Percentiles rank a stretch among this genome's conserved stretches.
phyloP scores from a whole-genome alignment of 2,888 invertebrate genomes.

The Agrochola lota region DNA sequence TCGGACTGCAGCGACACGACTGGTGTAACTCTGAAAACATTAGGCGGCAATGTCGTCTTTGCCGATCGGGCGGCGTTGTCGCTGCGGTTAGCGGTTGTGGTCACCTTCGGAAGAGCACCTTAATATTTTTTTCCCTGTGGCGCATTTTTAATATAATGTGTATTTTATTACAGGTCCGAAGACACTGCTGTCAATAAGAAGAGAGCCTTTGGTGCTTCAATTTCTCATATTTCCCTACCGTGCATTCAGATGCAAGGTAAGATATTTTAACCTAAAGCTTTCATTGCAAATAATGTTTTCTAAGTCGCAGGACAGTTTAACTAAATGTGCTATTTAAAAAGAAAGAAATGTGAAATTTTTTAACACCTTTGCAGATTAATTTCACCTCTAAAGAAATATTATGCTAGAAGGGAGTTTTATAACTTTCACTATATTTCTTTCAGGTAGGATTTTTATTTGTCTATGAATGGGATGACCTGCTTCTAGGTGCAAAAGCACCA shows the following conservation, averaged over 20 bases:
- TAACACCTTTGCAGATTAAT: background rate
- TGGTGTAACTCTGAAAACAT: slow-evolving; percentile 1
- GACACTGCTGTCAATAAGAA: slow-evolving; percentile 44
- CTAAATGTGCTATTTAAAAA: background rate
- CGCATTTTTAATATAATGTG: background rate
- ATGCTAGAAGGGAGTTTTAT: slow-evolving; percentile 40
- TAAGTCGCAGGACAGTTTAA: background rate
- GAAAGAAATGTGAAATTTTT: background rate
- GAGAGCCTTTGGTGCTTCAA: slow-evolving; percentile 64
- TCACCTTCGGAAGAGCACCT: background rate
- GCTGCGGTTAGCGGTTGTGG: background rate
- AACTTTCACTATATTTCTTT: slow-evolving; percentile 72
- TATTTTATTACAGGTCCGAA: slow-evolving; percentile 60
- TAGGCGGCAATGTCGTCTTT: background rate
- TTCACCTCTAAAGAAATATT: slow-evolving; percentile 18
- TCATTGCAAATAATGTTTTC: background rate
- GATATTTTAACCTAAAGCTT: slow-evolving; percentile 4
- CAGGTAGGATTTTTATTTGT: slow-evolving; percentile 83
- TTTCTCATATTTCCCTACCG: slow-evolving; percentile 60
- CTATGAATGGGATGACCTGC: slow-evolving; percentile 82
- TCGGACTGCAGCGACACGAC: background rate
- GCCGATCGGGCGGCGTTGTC: background rate
- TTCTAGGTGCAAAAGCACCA: slow-evolving; percentile 87
- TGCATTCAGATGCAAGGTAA: slow-evolving; percentile 70
- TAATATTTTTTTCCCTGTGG: background rate